Evolutionary conservation across 53 echinoderm and acorn worm species (phyloP).

Genomic region (Echinarachnius parma): DNA sequence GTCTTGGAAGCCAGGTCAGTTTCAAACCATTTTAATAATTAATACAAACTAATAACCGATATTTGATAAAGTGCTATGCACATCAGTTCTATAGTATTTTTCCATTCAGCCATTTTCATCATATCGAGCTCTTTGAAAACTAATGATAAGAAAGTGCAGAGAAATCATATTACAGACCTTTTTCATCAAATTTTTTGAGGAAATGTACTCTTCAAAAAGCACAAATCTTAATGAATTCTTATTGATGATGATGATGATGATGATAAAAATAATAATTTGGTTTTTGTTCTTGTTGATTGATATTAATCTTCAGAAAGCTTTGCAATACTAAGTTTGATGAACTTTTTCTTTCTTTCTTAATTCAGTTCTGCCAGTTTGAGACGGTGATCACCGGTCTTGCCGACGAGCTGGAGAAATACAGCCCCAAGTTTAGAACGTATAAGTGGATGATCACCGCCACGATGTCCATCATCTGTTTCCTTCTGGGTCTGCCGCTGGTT

Average conservation of each 20-base stretch:
- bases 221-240: no score
- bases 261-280: no score
- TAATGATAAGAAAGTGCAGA: no score
- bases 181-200: no score
- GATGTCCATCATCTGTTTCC: constrained; percentile 44
- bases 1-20: constrained; percentile 68
- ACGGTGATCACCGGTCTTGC: constrained; percentile 75
- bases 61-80: no score
- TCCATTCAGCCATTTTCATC: no score
- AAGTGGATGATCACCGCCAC: constrained; percentile 59
- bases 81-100: background rate
- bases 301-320: background rate
- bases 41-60: background rate
- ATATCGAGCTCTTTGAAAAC: no score
- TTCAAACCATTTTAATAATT: background rate
- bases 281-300: background rate
- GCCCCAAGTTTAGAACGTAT: constrained; percentile 38
- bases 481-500: constrained; percentile 66
- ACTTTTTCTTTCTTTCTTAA: background rate
- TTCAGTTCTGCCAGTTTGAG: constrained; percentile 82
- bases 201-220: no score
- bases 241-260: background rate
- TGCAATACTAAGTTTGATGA: background rate
- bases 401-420: constrained; percentile 58
- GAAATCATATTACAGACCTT: no score